phyloP scores from a whole-genome alignment of 2,888 invertebrate genomes.

The Ormyrus nitidulus region DNA sequence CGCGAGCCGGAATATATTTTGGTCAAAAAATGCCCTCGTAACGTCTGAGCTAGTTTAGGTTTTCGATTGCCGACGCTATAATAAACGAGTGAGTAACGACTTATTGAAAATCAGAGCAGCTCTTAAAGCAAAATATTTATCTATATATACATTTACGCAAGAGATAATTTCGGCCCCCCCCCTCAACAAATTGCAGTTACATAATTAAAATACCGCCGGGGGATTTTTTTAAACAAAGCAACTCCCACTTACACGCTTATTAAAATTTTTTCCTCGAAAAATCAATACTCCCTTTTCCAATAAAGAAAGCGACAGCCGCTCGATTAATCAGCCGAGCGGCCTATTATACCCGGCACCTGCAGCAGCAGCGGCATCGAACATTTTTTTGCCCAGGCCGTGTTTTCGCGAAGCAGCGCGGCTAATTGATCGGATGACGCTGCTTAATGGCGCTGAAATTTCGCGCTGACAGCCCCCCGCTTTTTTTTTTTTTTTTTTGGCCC shows the following conservation, averaged over 20 bases:
- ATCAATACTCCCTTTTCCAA: no score
- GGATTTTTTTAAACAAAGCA: not conserved
- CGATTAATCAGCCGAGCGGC: constrained; percentile 25
- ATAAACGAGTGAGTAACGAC: not conserved
- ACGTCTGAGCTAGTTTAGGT: not conserved
- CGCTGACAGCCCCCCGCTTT: constrained; percentile 5
- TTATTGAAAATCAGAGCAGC: constrained; percentile 2
- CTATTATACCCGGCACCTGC: constrained; percentile 16
- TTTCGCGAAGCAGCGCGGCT: constrained; percentile 33
- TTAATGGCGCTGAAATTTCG: constrained; percentile 46
- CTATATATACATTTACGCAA: no score
- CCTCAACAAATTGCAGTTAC: no score
- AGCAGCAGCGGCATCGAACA: no score
- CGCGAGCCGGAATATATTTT: not conserved
- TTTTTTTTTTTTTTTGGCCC: constrained; percentile 2
- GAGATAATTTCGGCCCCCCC: no score
- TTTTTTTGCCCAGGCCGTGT: not conserved
- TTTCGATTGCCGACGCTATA: not conserved
- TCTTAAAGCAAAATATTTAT: not conserved
- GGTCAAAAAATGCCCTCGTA: constrained; percentile 5
- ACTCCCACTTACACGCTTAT: constrained; percentile 2
- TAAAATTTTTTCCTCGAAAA: constrained; percentile 6
- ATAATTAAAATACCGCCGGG: no score
- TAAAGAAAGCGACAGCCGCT: not conserved
- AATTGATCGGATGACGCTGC: constrained; percentile 55